Base-by-base conservation (phyloP, 2,113 vertebrate species). In the Lagopus muta region DNA sequence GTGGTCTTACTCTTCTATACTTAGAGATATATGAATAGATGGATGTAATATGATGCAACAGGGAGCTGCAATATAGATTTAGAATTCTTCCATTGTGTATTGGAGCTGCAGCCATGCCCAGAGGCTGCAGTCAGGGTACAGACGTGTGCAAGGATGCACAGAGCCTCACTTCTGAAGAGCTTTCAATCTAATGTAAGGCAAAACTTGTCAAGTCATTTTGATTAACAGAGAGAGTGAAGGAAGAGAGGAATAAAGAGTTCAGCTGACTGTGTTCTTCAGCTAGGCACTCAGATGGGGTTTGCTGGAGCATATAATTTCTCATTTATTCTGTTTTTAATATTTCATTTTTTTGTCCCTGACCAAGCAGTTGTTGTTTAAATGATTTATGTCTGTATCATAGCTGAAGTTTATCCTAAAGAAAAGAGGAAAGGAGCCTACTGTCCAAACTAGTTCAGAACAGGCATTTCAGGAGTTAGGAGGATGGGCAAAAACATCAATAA, bases 251-350 rank as follows among this genome's bases (percentile, higher is more conserved):
- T 40, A 32, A 75, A 61, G 45, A 71, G 15, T 43, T 54, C 64
- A 82, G 38, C 36, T 82, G 85, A 30, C 72, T 11, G 1, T 0
- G 0, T 88, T 48, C 47, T 90, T 71, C n/a, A 88, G 27, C 52
- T 61, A 40, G 65, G n/a, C 61, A 20, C 43, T 89, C 82, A 81
- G 32, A 55, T 83, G 50, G 5, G 30, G 6, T 48, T 74, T 92
- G 40, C 88, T 92, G 82, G 86, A 72, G 74, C 81, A 62, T 20
- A 27, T 34, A 25, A 36, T 57, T 75, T 70, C 52, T 77, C 21
- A 32, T 82, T 73, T 76, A 20, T 21, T 86, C 92, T 82, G 45
- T 83, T 94, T 92, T 91, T 90, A 64, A 40, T 72, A n/a, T 83
- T 88, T 91, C 67, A 16, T 81, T 38, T 64, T 73, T 77, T 89